A percentile compares a stretch with the other conserved stretches of the same genome.
Evolutionary conservation across 2,113 vertebrate genomes (phyloP).

Genomic region (Ochotona curzoniae): DNA sequence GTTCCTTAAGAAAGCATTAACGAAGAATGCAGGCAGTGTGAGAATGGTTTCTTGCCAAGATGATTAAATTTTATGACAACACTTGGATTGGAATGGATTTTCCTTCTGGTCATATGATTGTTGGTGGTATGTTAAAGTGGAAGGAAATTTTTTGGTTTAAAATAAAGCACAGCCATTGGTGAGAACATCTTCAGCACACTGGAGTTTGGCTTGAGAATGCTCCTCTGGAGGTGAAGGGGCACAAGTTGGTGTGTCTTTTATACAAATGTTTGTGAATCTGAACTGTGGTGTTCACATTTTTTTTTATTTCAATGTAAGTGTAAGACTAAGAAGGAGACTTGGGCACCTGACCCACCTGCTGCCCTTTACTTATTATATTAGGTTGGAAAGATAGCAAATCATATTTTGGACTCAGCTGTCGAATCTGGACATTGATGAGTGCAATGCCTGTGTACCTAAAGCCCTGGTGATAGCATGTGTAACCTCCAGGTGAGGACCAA

Average conservation of each 20-base stretch:
- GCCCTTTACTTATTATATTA: not conserved
- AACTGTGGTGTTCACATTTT: not conserved
- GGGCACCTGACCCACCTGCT: not conserved
- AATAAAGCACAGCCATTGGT: conserved; percentile 37
- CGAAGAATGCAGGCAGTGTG: not conserved
- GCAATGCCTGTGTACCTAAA: not conserved
- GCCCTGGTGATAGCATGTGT: not conserved
- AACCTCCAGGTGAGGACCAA: not conserved
- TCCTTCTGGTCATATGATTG: conserved; percentile 39
- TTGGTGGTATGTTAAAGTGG: conserved; percentile 35
- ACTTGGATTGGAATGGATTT: conserved; percentile 44
- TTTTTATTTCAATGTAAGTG: not conserved
- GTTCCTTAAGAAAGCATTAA: conserved; percentile 44
- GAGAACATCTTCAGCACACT: not conserved
- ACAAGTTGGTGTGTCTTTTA: not conserved
- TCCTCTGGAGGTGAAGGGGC: not conserved
- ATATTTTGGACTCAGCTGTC: not conserved
- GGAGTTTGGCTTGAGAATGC: not conserved
- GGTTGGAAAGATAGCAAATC: not conserved
- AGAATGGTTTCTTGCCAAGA: conserved; percentile 21
- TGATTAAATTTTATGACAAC: conserved; percentile 63
- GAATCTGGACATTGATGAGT: not conserved
- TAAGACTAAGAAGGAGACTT: not conserved
- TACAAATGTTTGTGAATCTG: not conserved
- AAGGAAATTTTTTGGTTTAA: conserved; percentile 8